These are phyloP conservation scores for Clarias magur DNA, from an alignment of 2,113 vertebrate species.

Conservation along the genomic window DNA sequence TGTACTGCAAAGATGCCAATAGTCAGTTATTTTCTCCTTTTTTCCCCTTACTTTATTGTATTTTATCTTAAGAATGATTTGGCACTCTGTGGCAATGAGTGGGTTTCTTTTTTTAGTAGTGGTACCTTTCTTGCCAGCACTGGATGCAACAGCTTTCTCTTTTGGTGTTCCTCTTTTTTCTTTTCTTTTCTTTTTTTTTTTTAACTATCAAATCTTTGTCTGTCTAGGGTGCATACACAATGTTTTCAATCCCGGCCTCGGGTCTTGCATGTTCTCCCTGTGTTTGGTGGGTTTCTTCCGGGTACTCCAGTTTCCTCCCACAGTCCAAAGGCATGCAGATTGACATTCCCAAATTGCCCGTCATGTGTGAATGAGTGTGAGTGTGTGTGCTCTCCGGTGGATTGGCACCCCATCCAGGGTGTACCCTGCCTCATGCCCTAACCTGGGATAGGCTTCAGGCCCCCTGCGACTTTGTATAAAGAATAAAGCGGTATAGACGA, in stretches of 20 bases:
- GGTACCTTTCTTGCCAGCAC: not conserved
- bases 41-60: not conserved
- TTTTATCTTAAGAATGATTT: not conserved
- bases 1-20: not conserved
- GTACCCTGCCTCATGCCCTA: too few species aligned
- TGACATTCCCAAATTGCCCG: too few species aligned
- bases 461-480: too few species aligned
- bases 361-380: too few species aligned
- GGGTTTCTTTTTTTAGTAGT: not conserved
- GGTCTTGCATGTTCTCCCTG: too few species aligned
- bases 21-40: not conserved
- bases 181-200: not conserved
- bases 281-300: too few species aligned
- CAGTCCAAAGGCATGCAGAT: too few species aligned
- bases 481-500: too few species aligned
- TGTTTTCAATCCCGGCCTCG: not conserved
- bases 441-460: too few species aligned
- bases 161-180: not conserved
- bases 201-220: not conserved
- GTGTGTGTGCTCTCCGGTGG: too few species aligned
- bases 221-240: not conserved
- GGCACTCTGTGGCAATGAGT: not conserved
- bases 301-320: too few species aligned
- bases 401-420: too few species aligned
- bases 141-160: not conserved